Base-by-base conservation (phyloP, 2,888 invertebrate genomes). In the Ommatoiulus sabulosus region DNA sequence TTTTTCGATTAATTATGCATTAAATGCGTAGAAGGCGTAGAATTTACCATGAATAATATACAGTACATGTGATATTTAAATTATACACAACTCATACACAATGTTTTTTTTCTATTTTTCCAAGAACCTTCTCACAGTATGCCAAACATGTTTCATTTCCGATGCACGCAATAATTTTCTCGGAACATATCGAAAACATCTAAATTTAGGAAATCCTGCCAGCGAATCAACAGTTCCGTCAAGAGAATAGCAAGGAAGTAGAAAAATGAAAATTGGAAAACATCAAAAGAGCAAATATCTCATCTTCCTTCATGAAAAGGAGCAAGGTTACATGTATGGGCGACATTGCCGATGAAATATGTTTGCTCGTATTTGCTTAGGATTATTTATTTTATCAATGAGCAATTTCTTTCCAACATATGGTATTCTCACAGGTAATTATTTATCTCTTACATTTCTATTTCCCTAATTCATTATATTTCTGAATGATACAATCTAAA, bases 141-240 rank as follows among this genome's bases (percentile, higher is more conserved):
- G 35, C 2, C 7, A 48, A 12, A 57, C 17, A 15, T 17, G 57
- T 17, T 57, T 57, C 12, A 57, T 17, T 57, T 57, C 17, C 4
- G 17, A 10, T 57, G 15, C 15, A 17, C 57, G 17, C 57, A 57
- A 17, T 57, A 12, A 57, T 57, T 57, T 63, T 63, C 20, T n/a
- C 6, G 63, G 7, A 63, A 6, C 6, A 7, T 63, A 63, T 17
- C n/a, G 17, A n/a, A 63, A 63, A 63, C 15, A 15, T 17, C 17
- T 63, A 63, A 63, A 63, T 63, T 6, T 63, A 63, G 63, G 63
- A 63, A 63, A 63, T 63, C 63, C 63, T 63, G n/a, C 17, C 63
- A 63, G n/a, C 5, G n/a, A 17, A 63, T n/a, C 52, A 63, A 1
- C 63, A 63, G 63, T 63, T 63, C 63, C n/a, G n/a, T n/a, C n/a